Base-by-base conservation (phyloP, 2,888 invertebrate genomes). In the Heliconius ethilla region DNA sequence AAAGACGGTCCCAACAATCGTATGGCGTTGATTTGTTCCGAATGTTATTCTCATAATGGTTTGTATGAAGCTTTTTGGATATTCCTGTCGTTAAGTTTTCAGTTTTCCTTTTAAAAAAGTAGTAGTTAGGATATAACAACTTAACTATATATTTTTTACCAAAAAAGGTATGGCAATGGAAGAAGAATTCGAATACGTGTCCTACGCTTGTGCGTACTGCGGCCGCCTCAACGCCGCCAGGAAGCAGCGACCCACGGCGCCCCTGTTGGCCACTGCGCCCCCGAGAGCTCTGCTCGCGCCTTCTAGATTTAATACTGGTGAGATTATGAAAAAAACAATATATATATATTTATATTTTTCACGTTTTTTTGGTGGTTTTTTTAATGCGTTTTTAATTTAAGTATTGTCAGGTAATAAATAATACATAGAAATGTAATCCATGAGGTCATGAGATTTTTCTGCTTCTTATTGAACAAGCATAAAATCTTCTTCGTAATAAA, bases 41-140 rank as follows among this genome's bases (percentile, higher is more conserved):
- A 97, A 82, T 99, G 99, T 89, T 96, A 95, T 83, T 96, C 97
- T 25, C 99, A 99, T 89, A 99, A 99, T 91, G 99, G 99, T 95
- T 92, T 89, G 90, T 85, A 25, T 27, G 9, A 37, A 5, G 15
- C 33, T 51, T 29, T 27, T 33, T 55, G 45, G 55, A 13, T 25
- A 74, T 0, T 86, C 96, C 25, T 62, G 5, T 25, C 33, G 7
- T 29, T n/a, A 59, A 15, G 45, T 55, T 62, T n/a, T 62, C 3
- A 59, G n/a, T 59, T 11, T 62, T 62, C 4, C 3, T 62, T 25
- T 62, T 62, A n/a, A 15, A 15, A 15, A 45, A 51, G 45, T 45
- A 15, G 45, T 45, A 45, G 45, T 18, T 51, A 51, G 10, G 10
- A 59, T n/a, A 22, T 55, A 9, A 59, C 11, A 59, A n/a, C 11